Conservation (phyloP, 2,888 invertebrate species). For the Oscheius onirici region DNA sequence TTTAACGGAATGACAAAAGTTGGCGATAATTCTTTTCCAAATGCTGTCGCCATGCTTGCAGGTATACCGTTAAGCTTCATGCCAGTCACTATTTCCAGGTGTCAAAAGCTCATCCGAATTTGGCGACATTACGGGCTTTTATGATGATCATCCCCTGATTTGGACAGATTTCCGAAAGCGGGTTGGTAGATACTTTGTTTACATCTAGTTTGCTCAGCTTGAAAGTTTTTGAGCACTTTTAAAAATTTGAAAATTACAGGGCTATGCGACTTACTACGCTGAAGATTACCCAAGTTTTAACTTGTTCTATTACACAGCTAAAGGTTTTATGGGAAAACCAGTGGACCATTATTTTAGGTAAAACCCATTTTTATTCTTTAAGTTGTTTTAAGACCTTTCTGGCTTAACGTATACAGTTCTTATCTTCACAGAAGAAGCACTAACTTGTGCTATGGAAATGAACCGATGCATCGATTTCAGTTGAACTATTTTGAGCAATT, state of each 20-base stretch:
- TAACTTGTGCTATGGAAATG: conserved; percentile 65
- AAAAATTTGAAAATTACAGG: conserved; percentile 34
- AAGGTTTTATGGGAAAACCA: conserved; percentile 72
- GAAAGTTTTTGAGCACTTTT: no score
- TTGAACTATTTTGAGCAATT: conserved; percentile 64
- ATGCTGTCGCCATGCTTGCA: conserved; percentile 72
- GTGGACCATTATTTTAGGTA: conserved; percentile 72
- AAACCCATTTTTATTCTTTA: neutral
- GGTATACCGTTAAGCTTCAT: conserved; percentile 44
- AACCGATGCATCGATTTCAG: conserved; percentile 65
- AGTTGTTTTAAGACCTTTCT: conserved; percentile 63
- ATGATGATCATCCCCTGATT: conserved; percentile 72
- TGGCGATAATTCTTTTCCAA: conserved; percentile 73
- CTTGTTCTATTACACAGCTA: conserved; percentile 72
- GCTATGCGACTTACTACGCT: conserved; percentile 72
- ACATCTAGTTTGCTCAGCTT: neutral
- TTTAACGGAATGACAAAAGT: conserved; percentile 73
- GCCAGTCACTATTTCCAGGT: conserved; percentile 19
- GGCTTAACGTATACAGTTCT: conserved; percentile 69
- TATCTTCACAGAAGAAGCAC: conserved; percentile 63
- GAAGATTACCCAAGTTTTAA: conserved; percentile 73
- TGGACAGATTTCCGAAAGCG: conserved; percentile 71
- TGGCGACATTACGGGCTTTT: conserved; percentile 55
- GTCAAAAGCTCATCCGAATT: conserved; percentile 42
- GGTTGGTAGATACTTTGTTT: conserved; percentile 13